Percentiles rank a stretch among this genome's conserved stretches.
Conservation (phyloP, 1,140 invertebrate species). For the Meloidogyne floridensis region DNA sequence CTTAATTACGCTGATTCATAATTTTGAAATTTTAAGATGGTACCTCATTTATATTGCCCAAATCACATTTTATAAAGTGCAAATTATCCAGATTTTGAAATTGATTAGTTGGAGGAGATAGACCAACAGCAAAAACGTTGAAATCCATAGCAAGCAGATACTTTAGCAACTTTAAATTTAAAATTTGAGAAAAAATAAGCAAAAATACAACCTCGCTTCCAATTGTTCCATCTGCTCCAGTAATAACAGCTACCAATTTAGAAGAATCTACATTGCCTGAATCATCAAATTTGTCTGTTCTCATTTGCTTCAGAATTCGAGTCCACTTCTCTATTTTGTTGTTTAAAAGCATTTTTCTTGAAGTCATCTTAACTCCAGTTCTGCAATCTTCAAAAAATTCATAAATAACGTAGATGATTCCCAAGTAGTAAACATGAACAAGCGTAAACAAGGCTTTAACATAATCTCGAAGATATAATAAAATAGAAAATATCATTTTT, state of each 20-base stretch:
- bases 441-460: slow-evolving; percentile 9
- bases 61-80: slow-evolving; percentile 31
- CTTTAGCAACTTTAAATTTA: slow-evolving; percentile 10
- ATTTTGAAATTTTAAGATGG: not conserved
- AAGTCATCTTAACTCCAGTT: slow-evolving; percentile 7
- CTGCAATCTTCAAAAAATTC: slow-evolving; percentile 16
- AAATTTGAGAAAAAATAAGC: not conserved
- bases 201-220: slow-evolving; percentile 9
- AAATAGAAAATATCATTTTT: slow-evolving; percentile 6
- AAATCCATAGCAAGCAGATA: slow-evolving; percentile 27
- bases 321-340: slow-evolving; percentile 8
- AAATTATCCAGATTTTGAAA: not conserved
- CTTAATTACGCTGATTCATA: not conserved
- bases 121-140: slow-evolving; percentile 25
- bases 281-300: not conserved
- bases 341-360: slow-evolving; percentile 4
- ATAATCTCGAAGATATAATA: slow-evolving; percentile 3
- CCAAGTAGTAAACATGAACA: slow-evolving; percentile 3
- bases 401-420: slow-evolving; percentile 2
- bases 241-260: slow-evolving; percentile 23
- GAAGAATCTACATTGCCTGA: not conserved
- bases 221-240: slow-evolving; percentile 38
- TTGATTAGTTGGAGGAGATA: not conserved
- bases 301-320: not conserved
- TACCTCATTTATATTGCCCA: slow-evolving; percentile 17